Base-by-base conservation (phyloP, 53 echinoderm and acorn worm genomes). In the Glandiceps talaboti region DNA sequence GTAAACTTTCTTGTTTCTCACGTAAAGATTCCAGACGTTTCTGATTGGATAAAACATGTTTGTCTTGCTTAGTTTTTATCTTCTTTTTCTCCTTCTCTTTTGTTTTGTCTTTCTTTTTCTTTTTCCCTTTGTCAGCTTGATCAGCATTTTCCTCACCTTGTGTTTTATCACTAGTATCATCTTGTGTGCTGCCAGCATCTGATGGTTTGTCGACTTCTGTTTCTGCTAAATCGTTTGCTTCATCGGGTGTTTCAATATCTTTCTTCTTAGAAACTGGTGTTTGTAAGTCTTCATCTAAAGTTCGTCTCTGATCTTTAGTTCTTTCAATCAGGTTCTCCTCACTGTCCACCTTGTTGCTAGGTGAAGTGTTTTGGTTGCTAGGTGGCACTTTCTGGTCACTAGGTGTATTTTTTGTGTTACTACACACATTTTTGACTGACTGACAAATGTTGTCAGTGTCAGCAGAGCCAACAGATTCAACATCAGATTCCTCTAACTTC, bases 391-490 rank as follows among this genome's bases (percentile, higher is more conserved):
- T 6, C 29, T 28, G 30, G 14, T 33, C 25, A 28, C 75, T 25
- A 32, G 30, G 1, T 81, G 64, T 28, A 1, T 26, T 33, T n/a
- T n/a, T n/a, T n/a, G n/a, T n/a, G n/a, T n/a, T n/a, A n/a, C n/a
- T n/a, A n/a, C n/a, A n/a, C 6, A 6, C 6, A 32, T 85, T 82
- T 75, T 30, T 79, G 73, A 77, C 74, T 27, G 77, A 77, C 74
- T 33, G 80, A 31, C 94, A 94, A 1, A 94, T 88, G 14, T 94
- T 90, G 84, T 90, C 94, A 29, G 94, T 94, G 73, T 90, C 87
- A 14, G 80, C 94, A 31, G 94, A 91, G 1, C 85, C 90, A 73
- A 87, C 80, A 1, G 87, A 86, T 25, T 86, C 86, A 30, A 81
- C 74, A 33, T 85, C 90, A 32, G 64, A 45, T 45, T 45, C 64